Conservation (phyloP, 1,140 invertebrate genomes). For the Drosophila repleta region DNA sequence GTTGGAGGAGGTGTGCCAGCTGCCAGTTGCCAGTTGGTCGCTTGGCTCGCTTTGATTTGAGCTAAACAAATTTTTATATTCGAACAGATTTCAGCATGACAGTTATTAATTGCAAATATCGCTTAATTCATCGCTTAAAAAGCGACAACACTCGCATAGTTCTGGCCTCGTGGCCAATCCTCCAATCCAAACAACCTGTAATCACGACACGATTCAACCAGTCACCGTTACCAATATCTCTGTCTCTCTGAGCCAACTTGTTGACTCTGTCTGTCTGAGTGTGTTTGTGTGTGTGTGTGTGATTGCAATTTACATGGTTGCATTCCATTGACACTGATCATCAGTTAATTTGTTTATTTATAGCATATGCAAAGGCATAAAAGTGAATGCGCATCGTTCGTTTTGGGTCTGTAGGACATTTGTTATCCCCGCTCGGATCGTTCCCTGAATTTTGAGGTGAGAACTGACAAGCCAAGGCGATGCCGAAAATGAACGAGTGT, state of each 20-base stretch:
- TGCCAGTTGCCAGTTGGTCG: background rate
- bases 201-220: constrained; percentile 72
- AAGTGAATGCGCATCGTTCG: constrained; percentile 79
- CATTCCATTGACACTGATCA: constrained; percentile 83
- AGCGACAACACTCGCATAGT: constrained; percentile 78
- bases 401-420: constrained; percentile 79
- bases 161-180: constrained; percentile 43
- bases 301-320: constrained; percentile 76
- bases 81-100: constrained; percentile 80
- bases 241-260: background rate
- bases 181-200: constrained; percentile 78
- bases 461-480: constrained; percentile 35
- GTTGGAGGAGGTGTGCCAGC: background rate
- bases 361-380: constrained; percentile 55
- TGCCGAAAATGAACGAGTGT: background rate
- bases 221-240: constrained; percentile 36
- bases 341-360: constrained; percentile 83
- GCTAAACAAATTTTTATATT: constrained; percentile 81
- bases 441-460: constrained; percentile 20
- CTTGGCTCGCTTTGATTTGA: constrained; percentile 64
- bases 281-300: background rate
- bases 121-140: constrained; percentile 83
- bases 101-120: constrained; percentile 83
- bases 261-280: background rate
- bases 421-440: constrained; percentile 60